Percentiles rank a stretch among this genome's conserved stretches.
Evolutionary conservation across 2,113 vertebrate species (phyloP).

Genomic region (Apistogramma diplotaenia): DNA sequence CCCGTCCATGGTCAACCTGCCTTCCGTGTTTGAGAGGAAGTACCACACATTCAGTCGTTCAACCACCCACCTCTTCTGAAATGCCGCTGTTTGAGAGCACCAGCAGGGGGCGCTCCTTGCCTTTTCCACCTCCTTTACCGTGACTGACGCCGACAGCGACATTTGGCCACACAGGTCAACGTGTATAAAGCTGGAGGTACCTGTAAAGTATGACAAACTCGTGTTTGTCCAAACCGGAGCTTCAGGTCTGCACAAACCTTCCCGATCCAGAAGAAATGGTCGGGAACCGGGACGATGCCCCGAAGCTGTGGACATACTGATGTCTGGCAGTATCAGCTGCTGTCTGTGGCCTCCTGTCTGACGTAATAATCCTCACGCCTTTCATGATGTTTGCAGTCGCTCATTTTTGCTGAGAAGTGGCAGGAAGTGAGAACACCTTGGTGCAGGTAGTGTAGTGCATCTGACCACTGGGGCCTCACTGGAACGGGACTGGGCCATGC

Average conservation of each 20-base stretch:
- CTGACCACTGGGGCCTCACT: background rate
- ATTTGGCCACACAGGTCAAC: background rate
- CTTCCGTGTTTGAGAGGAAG: slow-evolving; percentile 89
- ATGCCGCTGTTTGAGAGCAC: background rate
- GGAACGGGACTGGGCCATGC: slow-evolving; percentile 27
- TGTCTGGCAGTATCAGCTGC: slow-evolving; percentile 8
- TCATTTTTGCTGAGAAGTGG: background rate
- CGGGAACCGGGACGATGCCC: background rate
- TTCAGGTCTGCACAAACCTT: background rate
- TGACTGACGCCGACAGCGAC: background rate
- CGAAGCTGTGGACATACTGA: background rate
- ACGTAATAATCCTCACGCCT: background rate
- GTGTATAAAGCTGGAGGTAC: background rate
- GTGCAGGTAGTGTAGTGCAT: no score
- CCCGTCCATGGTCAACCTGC: slow-evolving; percentile 89
- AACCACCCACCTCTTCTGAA: slow-evolving; percentile 91
- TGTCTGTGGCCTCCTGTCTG: background rate
- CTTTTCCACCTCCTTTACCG: background rate
- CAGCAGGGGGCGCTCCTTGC: background rate
- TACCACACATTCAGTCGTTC: slow-evolving; percentile 94
- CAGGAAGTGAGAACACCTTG: background rate
- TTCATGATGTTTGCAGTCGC: background rate
- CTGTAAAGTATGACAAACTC: background rate
- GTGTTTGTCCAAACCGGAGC: slow-evolving; percentile 3
- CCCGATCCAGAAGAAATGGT: background rate